Evolutionary conservation across 2,888 invertebrate species (phyloP).

Genomic region (Tanytarsus gracilentus): DNA sequence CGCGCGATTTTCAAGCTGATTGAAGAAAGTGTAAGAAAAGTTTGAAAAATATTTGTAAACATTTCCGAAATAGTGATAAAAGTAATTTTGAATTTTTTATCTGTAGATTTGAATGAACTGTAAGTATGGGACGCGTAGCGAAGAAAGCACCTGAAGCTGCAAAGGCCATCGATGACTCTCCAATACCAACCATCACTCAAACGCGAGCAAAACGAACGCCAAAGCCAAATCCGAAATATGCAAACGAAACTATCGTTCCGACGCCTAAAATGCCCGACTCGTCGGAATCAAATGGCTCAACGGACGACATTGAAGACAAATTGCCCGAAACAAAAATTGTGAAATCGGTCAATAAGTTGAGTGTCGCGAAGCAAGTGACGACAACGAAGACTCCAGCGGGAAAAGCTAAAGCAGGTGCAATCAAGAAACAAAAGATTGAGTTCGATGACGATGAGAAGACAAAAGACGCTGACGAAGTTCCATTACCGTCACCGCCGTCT

Average conservation of each 20-base stretch:
- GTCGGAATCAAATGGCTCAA: slow-evolving; percentile 9
- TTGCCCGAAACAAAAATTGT: slow-evolving; percentile 2
- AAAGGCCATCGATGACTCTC: slow-evolving; percentile 8
- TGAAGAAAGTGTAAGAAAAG: too few relatives aligned
- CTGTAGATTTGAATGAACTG: not conserved
- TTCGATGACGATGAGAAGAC: slow-evolving; percentile 12
- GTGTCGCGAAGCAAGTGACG: not conserved
- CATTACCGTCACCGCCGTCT: not conserved
- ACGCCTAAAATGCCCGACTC: not conserved
- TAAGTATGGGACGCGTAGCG: slow-evolving; percentile 20
- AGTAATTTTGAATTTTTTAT: not conserved
- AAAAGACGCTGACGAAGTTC: slow-evolving; percentile 14
- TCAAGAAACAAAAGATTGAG: slow-evolving; percentile 22
- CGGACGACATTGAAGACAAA: slow-evolving; percentile 13
- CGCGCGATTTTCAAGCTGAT: slow-evolving; percentile 3
- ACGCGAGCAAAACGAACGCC: slow-evolving; percentile 39
- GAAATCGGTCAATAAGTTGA: slow-evolving; percentile 5
- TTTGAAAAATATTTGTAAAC: slow-evolving; percentile 11
- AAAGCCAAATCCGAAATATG: slow-evolving; percentile 43
- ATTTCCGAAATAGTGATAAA: not conserved
- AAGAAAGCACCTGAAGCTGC: slow-evolving; percentile 19
- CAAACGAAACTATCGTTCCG: slow-evolving; percentile 40
- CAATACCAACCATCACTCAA: slow-evolving; percentile 8
- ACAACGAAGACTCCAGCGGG: not conserved
- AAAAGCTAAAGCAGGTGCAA: not conserved